Percentiles rank a stretch among this genome's conserved stretches.
Evolutionary conservation across 1,140 invertebrate genomes (phyloP).

Genomic region (Brachionus rotundiformis): DNA sequence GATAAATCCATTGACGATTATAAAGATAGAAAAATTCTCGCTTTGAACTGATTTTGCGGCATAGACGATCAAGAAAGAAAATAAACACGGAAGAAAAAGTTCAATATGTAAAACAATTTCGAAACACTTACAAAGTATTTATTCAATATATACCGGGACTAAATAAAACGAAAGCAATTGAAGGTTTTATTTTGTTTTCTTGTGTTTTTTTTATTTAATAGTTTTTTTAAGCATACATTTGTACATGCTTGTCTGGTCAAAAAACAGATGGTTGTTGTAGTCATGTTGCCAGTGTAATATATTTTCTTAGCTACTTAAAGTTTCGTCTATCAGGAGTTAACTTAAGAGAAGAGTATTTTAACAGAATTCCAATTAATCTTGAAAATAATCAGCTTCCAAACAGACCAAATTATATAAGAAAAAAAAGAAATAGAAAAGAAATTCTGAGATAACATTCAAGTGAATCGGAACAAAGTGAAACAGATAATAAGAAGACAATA

Average conservation of each 20-base stretch:
- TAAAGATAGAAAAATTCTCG: neutral
- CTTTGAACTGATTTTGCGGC: neutral
- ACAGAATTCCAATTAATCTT: neutral
- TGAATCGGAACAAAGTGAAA: slow-evolving; percentile 22
- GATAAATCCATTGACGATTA: neutral
- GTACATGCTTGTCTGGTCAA: neutral
- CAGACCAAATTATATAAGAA: neutral
- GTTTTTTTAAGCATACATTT: slow-evolving; percentile 2
- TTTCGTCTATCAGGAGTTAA: neutral
- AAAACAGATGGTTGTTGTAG: slow-evolving; percentile 22
- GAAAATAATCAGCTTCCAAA: neutral
- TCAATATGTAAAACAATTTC: neutral
- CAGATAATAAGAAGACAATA: neutral
- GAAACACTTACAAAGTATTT: slow-evolving; percentile 16
- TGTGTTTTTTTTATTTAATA: neutral
- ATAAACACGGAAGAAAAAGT: neutral
- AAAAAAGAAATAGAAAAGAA: slow-evolving; percentile 26
- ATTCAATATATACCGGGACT: neutral
- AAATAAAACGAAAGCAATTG: neutral
- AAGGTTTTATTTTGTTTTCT: slow-evolving; percentile 11
- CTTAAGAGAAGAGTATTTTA: neutral
- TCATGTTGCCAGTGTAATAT: slow-evolving; percentile 1
- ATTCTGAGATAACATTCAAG: neutral
- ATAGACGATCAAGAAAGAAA: neutral
- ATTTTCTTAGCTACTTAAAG: neutral